Conservation (phyloP, 2,888 invertebrate genomes). For the Cataglyphis albicans region DNA sequence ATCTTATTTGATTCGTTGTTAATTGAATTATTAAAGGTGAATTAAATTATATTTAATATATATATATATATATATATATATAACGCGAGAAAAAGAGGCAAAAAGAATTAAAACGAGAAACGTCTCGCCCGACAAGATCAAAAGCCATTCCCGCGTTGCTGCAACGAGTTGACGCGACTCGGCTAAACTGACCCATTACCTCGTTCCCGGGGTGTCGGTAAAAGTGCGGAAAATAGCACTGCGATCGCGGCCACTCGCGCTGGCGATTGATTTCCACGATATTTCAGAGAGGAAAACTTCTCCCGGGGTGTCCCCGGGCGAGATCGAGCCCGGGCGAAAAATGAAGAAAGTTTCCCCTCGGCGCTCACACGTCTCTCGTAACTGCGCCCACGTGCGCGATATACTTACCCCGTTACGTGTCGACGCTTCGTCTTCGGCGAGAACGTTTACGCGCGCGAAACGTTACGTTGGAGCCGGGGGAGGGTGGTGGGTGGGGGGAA, state of each 20-base stretch:
- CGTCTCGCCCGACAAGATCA: conserved; percentile 30
- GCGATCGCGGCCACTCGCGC: conserved; percentile 75
- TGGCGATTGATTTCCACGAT: conserved; percentile 84
- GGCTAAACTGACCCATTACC: conserved; percentile 57
- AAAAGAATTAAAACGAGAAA: conserved; percentile 26
- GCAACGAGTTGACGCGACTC: conserved; percentile 43
- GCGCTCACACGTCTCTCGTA: conserved; percentile 69
- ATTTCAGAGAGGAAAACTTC: conserved; percentile 81
- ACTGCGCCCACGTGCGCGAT: conserved; percentile 78
- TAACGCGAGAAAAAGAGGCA: not conserved
- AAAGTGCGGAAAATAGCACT: conserved; percentile 61
- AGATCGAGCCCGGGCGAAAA: conserved; percentile 78
- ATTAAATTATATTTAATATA: conserved; percentile 30
- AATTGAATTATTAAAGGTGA: not conserved
- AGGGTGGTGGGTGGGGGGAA: too few species aligned
- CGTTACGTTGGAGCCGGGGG: not conserved
- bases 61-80: too few species aligned
- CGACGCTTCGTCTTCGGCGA: conserved; percentile 59
- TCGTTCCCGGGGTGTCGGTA: conserved; percentile 42
- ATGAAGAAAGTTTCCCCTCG: conserved; percentile 84
- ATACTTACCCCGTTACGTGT: conserved; percentile 70
- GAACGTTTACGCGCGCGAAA: conserved; percentile 34
- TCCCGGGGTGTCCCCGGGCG: conserved; percentile 58
- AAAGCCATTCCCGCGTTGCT: conserved; percentile 32
- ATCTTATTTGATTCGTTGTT: not conserved